Evolutionary conservation across 2,888 invertebrate genomes (phyloP), one percentile per base, ranked within the genome.

Genomic region (Hemithea aestivaria): DNA sequence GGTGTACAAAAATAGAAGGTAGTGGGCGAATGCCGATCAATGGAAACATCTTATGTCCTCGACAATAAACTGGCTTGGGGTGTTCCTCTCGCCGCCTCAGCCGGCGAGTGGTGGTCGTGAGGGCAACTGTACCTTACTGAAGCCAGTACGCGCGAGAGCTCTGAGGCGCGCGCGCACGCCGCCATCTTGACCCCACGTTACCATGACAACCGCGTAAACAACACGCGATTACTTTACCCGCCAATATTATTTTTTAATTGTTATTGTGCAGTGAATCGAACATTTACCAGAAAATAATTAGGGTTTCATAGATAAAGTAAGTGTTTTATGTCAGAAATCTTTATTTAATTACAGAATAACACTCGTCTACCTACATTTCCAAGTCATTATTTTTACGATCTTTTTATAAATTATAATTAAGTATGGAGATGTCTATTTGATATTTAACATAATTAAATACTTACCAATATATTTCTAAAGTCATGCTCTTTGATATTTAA

Each of bases 121-220:
- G 64, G 62, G 64, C 53, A 16, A 16, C 16, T 16, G 5, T 16
- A 5, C 63, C 66, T 60, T 38, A 45, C 51, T 58, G 55, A 61
- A 66, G 73, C 73, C 85, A 84, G 85, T 85, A 73, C 63, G 79
- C 71, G 74, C 60, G 62, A 59, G 76, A 65, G 67, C 77, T 69
- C 68, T 62, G 80, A 66, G 66, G 72, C 74, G 81, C 72, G 75
- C 76, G 80, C 82, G 79, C 79, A 73, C 65, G 64, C 63, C 81
- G 81, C 78, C 75, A 77, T 81, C 66, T 79, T 82, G 70, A 57
- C 63, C 58, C 56, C 61, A 59, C 66, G 84, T 85, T 84, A 68
- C 73, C 73, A 87, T 85, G 85, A 80, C 82, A 63, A 84, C 85
- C 71, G 77, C 70, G 80, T 80, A 77, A 75, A 78, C 73, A 76